Conservation (phyloP, 2,888 invertebrate genomes). For the Chymomyza caudatula region DNA sequence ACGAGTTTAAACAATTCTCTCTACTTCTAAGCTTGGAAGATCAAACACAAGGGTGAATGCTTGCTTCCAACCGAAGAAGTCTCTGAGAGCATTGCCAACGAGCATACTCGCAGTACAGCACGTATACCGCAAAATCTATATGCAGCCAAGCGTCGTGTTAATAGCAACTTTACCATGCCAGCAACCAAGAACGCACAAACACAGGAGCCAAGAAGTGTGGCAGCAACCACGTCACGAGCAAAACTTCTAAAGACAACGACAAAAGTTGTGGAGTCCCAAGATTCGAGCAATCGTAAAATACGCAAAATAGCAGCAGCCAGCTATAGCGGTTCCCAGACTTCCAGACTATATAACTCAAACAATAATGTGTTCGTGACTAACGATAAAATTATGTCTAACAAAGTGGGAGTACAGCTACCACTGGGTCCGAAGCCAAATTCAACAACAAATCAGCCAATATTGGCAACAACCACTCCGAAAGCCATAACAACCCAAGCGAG, state of each 20-base stretch:
- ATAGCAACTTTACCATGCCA: neutral
- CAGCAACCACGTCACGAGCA: neutral
- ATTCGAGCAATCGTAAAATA: slow-evolving; percentile 47
- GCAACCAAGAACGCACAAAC: neutral
- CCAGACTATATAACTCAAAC: slow-evolving; percentile 20
- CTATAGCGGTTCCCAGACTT: neutral
- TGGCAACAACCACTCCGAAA: neutral
- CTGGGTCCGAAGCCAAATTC: slow-evolving; percentile 9
- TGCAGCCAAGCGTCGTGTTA: neutral
- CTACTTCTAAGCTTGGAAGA: slow-evolving; percentile 50
- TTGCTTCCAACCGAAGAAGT: slow-evolving; percentile 10
- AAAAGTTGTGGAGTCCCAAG: slow-evolving; percentile 20
- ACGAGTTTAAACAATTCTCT: neutral
- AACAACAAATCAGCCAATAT: slow-evolving; percentile 15
- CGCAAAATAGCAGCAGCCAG: slow-evolving; percentile 42
- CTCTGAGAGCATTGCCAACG: slow-evolving; percentile 15
- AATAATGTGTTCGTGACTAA: slow-evolving; percentile 28
- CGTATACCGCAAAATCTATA: slow-evolving; percentile 29
- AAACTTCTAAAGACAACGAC: neutral
- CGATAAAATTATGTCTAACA: neutral
- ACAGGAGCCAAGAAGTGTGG: neutral
- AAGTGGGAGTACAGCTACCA: neutral
- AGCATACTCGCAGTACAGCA: slow-evolving; percentile 2
- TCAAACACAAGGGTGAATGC: slow-evolving; percentile 54
- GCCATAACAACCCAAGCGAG: too few relatives aligned